Conservation (phyloP, 2,888 invertebrate genomes). For the Merodon equestris region DNA sequence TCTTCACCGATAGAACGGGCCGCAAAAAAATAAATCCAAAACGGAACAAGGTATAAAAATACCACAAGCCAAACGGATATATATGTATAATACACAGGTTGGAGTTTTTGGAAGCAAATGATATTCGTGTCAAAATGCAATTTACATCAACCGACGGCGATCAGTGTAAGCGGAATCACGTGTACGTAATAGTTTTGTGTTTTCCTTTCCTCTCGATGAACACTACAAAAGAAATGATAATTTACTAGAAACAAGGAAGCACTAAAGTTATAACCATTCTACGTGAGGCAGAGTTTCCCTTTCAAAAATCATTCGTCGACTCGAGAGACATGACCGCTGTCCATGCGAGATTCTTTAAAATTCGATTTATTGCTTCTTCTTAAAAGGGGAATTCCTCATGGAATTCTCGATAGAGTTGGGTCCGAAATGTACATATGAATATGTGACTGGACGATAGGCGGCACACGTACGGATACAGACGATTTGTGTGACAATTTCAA, state of each 20-base stretch:
- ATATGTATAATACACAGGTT: background rate
- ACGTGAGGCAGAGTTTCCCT: background rate
- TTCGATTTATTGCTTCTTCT: no score
- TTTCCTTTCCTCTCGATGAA: background rate
- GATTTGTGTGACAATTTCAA: no score
- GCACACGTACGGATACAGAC: no score
- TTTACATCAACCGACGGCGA: conserved; percentile 29
- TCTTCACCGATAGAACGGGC: conserved; percentile 32
- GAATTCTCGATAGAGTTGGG: no score
- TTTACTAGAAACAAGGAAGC: conserved; percentile 25
- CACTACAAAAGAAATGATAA: background rate
- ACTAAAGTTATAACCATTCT: background rate
- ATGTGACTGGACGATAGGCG: no score
- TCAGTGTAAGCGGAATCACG: conserved; percentile 47
- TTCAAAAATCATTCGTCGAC: no score
- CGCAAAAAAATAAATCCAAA: conserved; percentile 5
- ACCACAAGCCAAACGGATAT: conserved; percentile 3
- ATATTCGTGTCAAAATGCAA: conserved; percentile 52
- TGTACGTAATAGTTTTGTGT: conserved; percentile 40
- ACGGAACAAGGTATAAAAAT: background rate
- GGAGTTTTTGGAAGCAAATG: conserved; percentile 29
- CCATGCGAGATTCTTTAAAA: no score
- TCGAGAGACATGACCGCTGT: no score
- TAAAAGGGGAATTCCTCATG: no score
- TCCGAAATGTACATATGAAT: no score